Percentiles rank a stretch among this genome's conserved stretches.
phyloP scores from a whole-genome alignment of 2,113 vertebrate species.

The Abramis brama region DNA sequence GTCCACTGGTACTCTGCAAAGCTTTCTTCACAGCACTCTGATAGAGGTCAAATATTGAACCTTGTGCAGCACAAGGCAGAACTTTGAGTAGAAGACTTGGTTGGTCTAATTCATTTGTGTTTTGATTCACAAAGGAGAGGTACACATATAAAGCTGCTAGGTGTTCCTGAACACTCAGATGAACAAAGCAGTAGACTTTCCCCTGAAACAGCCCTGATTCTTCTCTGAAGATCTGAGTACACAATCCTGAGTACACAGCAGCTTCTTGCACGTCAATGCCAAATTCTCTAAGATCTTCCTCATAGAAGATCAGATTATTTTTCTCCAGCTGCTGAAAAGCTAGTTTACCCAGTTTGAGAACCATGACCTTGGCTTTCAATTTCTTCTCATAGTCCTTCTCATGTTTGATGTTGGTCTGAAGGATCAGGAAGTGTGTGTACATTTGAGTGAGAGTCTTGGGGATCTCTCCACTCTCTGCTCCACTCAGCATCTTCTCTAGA shows the following conservation, averaged over 20 bases:
- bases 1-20: slow-evolving; percentile 9
- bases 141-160: slow-evolving; percentile 37
- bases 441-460: slow-evolving; percentile 4
- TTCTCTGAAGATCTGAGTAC: slow-evolving; percentile 30
- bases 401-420: not conserved
- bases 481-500: not conserved
- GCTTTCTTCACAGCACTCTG: not conserved
- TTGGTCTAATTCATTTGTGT: not conserved
- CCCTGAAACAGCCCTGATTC: not conserved
- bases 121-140: not conserved
- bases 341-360: slow-evolving; percentile 37
- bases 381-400: not conserved
- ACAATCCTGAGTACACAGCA: slow-evolving; percentile 32
- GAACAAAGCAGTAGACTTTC: slow-evolving; percentile 34
- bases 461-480: not conserved
- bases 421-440: slow-evolving; percentile 32
- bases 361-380: not conserved
- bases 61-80: not conserved
- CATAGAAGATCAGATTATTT: slow-evolving; percentile 17
- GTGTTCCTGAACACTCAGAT: slow-evolving; percentile 35
- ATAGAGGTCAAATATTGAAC: not conserved
- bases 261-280: not conserved
- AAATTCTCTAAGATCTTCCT: not conserved
- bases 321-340: slow-evolving; percentile 37
- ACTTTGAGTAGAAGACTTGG: not conserved